Evolutionary conservation across 1,140 invertebrate genomes (phyloP).

Genomic region (Hylaeus anthracinus): DNA sequence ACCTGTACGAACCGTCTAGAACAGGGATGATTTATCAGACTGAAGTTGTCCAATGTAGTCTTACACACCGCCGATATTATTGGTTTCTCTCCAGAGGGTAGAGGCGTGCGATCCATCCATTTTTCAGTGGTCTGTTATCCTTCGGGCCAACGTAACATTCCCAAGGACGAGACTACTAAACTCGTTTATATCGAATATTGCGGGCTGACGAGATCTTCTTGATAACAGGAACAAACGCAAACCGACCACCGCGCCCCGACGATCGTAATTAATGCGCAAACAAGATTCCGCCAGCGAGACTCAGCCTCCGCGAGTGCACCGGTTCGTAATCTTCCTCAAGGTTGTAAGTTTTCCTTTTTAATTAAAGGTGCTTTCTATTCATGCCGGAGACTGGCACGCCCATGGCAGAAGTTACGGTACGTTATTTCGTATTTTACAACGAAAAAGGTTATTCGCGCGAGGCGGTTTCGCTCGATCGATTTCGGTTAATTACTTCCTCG

Average conservation of each 20-base stretch:
- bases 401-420: constrained; percentile 63
- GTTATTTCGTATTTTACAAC: constrained; percentile 60
- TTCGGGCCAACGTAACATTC: too few species aligned
- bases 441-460: constrained; percentile 60
- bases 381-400: constrained; percentile 60
- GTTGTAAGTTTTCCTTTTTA: constrained; percentile 68
- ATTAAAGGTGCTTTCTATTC: constrained; percentile 72
- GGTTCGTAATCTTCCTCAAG: constrained; percentile 58
- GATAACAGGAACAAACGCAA: too few species aligned
- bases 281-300: not conserved
- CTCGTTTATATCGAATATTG: too few species aligned
- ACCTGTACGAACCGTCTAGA: too few species aligned
- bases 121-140: too few species aligned
- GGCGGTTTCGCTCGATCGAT: constrained; percentile 38
- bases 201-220: too few species aligned
- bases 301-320: constrained; percentile 2
- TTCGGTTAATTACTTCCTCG: constrained; percentile 41
- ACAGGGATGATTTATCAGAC: not conserved
- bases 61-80: too few species aligned
- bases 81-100: too few species aligned
- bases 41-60: too few species aligned
- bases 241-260: too few species aligned
- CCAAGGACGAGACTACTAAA: too few species aligned
- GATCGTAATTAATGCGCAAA: not conserved
- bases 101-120: too few species aligned